Evolutionary conservation across 23 tunicate species (phyloP).

Genomic region (Oikopleura albicans): DNA sequence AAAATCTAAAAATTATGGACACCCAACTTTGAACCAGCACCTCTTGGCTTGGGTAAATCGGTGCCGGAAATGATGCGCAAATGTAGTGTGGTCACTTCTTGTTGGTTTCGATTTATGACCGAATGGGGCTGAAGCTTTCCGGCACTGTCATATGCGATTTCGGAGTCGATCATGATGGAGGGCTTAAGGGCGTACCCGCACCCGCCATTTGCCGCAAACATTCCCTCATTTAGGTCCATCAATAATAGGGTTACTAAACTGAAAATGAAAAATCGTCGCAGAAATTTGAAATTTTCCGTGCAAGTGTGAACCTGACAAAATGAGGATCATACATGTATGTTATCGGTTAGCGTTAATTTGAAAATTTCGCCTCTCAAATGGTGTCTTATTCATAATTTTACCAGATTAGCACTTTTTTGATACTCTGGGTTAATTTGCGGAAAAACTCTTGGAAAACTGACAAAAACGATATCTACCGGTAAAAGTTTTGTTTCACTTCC

Average conservation of each 20-base stretch:
- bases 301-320: not conserved
- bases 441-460: too few species aligned
- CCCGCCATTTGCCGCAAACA: conserved; percentile 85
- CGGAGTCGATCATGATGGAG: conserved; percentile 53
- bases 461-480: too few species aligned
- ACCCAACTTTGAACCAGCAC: not conserved
- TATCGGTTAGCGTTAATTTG: too few species aligned
- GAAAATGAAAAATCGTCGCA: not conserved
- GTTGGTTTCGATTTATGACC: not conserved
- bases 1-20: too few species aligned
- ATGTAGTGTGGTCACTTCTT: conserved; percentile 43
- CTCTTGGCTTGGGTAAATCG: conserved; percentile 45
- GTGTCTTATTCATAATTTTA: too few species aligned
- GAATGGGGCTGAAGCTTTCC: conserved; percentile 22
- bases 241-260: conserved; percentile 42
- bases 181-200: conserved; percentile 98
- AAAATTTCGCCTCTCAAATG: too few species aligned
- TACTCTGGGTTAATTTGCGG: too few species aligned
- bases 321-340: not conserved
- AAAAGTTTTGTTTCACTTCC: too few species aligned
- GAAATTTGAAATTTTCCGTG: not conserved
- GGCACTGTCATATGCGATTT: conserved; percentile 22
- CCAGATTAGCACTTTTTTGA: too few species aligned
- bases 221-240: conserved; percentile 98
- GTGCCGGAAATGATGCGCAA: conserved; percentile 82